These are phyloP conservation scores for Anarhynchus alexandrinus DNA, from an alignment of 2,113 vertebrate genomes.

Conservation along the genomic window DNA sequence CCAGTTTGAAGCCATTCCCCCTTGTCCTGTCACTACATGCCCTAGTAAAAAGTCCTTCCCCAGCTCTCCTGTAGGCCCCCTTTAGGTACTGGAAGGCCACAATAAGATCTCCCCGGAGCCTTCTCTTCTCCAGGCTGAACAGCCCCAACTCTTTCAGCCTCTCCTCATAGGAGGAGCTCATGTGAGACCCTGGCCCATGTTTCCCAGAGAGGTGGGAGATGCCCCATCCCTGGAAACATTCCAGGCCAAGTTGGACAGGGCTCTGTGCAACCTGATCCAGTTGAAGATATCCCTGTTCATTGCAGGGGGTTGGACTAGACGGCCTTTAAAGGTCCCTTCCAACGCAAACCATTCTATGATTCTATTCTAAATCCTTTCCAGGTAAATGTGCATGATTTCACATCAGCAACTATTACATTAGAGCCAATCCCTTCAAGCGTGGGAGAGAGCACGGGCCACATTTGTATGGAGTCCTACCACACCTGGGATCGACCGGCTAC, in stretches of 20 bases:
- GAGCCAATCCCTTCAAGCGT: neutral
- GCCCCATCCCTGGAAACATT: neutral
- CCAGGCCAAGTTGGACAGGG: accelerated
- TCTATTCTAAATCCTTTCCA: neutral
- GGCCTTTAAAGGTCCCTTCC: neutral
- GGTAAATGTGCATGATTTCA: neutral
- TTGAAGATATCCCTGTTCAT: neutral
- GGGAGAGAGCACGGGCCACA: neutral
- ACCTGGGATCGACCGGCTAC: neutral
- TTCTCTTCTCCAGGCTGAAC: too few relatives aligned
- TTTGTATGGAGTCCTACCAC: neutral
- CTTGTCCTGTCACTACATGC: too few relatives aligned
- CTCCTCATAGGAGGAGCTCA: too few relatives aligned
- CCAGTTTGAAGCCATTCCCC: too few relatives aligned
- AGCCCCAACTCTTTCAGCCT: too few relatives aligned
- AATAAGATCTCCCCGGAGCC: too few relatives aligned
- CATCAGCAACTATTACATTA: neutral
- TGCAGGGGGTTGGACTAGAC: neutral
- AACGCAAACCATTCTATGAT: neutral
- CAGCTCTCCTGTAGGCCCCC: too few relatives aligned
- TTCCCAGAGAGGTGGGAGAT: too few relatives aligned
- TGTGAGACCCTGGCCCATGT: too few relatives aligned
- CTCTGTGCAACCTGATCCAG: neutral
- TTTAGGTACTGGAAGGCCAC: too few relatives aligned
- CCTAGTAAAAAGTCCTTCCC: too few relatives aligned